These are phyloP conservation scores for Quiscalus mexicanus DNA, from an alignment of 2,113 vertebrate species.

Conservation along the genomic window DNA sequence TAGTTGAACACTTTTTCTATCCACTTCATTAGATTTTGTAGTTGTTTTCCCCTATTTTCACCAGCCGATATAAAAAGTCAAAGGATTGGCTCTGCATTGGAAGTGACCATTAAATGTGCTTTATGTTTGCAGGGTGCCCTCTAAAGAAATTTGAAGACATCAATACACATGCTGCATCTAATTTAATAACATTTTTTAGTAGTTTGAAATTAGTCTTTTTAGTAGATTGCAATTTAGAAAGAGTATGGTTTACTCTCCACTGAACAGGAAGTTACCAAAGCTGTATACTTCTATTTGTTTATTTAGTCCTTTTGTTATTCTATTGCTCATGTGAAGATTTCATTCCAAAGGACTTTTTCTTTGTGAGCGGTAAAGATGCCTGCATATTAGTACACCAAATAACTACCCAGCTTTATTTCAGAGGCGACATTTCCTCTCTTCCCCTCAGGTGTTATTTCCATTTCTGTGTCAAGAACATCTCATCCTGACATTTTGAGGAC, in stretches of 20 bases:
- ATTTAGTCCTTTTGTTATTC: background rate
- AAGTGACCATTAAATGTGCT: background rate
- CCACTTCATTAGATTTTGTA: background rate
- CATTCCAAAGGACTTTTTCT: background rate
- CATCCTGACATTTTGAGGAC: background rate
- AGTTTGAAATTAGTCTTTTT: background rate
- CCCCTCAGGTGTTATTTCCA: background rate
- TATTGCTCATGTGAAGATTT: background rate
- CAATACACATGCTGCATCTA: background rate
- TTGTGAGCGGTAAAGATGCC: background rate
- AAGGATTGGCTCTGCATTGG: background rate
- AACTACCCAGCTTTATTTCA: background rate
- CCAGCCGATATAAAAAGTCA: background rate
- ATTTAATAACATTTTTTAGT: background rate
- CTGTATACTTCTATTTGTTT: background rate
- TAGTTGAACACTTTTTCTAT: background rate
- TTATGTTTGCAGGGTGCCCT: background rate
- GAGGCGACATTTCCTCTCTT: background rate
- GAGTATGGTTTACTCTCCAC: background rate
- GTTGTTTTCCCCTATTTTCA: background rate
- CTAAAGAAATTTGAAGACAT: background rate
- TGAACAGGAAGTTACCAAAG: background rate
- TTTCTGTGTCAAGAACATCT: background rate
- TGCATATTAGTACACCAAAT: background rate
- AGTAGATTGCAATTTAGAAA: background rate